Conservation (phyloP, 1,140 invertebrate genomes). For the Octopus bimaculoides region DNA sequence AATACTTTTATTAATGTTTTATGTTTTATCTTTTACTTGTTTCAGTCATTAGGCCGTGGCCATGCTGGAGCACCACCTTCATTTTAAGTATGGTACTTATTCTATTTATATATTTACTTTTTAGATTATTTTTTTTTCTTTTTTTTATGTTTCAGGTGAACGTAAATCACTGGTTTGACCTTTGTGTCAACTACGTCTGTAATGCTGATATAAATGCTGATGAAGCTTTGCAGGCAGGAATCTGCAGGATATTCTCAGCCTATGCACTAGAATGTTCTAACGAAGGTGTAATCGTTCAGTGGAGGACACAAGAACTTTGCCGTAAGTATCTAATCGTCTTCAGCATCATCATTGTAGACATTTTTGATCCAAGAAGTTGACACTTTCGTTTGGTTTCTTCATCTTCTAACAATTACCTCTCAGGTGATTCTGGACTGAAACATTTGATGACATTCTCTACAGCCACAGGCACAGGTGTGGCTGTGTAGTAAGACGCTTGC, state of each 20-base stretch:
- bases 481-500: too few relatives aligned
- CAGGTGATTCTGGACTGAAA: too few relatives aligned
- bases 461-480: too few relatives aligned
- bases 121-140: not conserved
- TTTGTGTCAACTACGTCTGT: constrained; percentile 28
- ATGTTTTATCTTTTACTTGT: too few relatives aligned
- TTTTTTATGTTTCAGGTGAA: constrained; percentile 18
- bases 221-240: constrained; percentile 24
- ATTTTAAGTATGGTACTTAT: not conserved
- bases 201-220: constrained; percentile 10
- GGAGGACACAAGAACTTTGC: not conserved
- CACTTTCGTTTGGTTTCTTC: too few relatives aligned
- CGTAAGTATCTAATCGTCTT: not conserved
- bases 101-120: not conserved
- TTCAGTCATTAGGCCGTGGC: too few relatives aligned
- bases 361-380: too few relatives aligned
- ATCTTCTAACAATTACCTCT: too few relatives aligned
- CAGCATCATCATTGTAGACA: too few relatives aligned
- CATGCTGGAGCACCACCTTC: too few relatives aligned
- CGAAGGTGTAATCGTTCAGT: not conserved
- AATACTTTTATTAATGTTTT: too few relatives aligned
- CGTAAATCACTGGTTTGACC: constrained; percentile 21
- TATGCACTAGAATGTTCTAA: not conserved
- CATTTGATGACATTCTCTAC: too few relatives aligned
- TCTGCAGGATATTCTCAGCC: constrained; percentile 20